phyloP scores from a whole-genome alignment of 2,888 invertebrate genomes.

The Mimachlamys varia region DNA sequence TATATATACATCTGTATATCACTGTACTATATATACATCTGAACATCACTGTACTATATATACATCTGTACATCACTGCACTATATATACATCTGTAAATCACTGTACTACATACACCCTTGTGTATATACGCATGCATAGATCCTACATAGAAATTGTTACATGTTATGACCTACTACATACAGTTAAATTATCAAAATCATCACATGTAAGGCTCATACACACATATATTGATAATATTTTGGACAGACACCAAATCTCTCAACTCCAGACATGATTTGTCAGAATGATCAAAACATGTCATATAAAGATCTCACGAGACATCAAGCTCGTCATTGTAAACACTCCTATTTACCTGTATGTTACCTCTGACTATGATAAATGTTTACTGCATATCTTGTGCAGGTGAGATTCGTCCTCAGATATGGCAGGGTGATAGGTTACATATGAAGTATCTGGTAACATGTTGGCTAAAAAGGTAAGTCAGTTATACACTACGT shows the following conservation, averaged over 20 bases:
- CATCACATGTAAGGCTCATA: background rate
- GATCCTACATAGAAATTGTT: background rate
- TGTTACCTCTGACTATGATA: constrained; percentile 22
- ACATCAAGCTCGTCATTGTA: background rate
- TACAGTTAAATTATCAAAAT: background rate
- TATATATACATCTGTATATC: too few relatives aligned
- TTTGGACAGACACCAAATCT: background rate
- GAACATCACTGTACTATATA: too few relatives aligned
- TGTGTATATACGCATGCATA: too few relatives aligned
- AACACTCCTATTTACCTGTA: background rate
- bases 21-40: too few relatives aligned
- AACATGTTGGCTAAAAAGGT: background rate
- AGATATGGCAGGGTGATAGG: background rate
- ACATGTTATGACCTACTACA: background rate
- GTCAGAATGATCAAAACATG: background rate
- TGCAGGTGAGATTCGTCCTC: constrained; percentile 14
- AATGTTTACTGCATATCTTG: constrained; percentile 7
- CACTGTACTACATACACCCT: too few relatives aligned
- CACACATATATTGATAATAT: constrained; percentile 5
- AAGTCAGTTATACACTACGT: background rate
- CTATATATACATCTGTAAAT: too few relatives aligned
- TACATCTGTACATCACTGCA: too few relatives aligned
- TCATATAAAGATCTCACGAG: background rate
- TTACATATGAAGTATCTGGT: background rate
- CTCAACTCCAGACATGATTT: background rate